Evolutionary conservation across 2,113 vertebrate species (phyloP).

Genomic region (Antechinus stuartii): DNA sequence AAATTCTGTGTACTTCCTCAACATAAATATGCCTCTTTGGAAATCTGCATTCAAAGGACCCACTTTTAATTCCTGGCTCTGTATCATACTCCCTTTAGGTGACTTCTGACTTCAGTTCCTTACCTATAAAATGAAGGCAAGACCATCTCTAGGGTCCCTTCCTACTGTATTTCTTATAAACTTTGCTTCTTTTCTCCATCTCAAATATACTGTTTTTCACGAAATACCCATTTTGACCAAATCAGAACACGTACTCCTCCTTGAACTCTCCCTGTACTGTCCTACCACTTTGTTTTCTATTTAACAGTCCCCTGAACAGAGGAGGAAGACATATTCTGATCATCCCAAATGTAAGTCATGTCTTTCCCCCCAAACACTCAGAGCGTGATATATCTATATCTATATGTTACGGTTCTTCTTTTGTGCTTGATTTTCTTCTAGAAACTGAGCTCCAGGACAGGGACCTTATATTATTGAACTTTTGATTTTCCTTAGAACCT

Average conservation of each 20-base stretch:
- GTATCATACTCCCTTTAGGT: not conserved
- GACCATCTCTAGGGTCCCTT: not conserved
- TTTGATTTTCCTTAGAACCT: not conserved
- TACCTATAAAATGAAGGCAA: not conserved
- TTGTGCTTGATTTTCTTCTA: not conserved
- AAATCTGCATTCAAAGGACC: not conserved
- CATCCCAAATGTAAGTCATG: not conserved
- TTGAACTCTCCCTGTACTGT: not conserved
- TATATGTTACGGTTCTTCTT: not conserved
- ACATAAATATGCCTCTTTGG: not conserved
- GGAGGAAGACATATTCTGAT: not conserved
- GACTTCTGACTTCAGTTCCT: not conserved
- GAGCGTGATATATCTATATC: not conserved
- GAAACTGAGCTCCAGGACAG: not conserved
- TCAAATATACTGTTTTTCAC: not conserved
- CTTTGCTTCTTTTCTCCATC: not conserved
- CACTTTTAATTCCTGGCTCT: not conserved
- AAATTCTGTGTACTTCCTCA: not conserved
- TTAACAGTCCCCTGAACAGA: not conserved
- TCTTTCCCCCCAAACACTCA: not conserved
- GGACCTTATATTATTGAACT: not conserved
- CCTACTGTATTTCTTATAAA: not conserved
- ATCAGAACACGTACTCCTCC: not conserved
- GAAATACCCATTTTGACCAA: not conserved
- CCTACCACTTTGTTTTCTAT: not conserved